Conservation (phyloP, 2,797 vertebrate genomes). For the Danio albolineatus region DNA sequence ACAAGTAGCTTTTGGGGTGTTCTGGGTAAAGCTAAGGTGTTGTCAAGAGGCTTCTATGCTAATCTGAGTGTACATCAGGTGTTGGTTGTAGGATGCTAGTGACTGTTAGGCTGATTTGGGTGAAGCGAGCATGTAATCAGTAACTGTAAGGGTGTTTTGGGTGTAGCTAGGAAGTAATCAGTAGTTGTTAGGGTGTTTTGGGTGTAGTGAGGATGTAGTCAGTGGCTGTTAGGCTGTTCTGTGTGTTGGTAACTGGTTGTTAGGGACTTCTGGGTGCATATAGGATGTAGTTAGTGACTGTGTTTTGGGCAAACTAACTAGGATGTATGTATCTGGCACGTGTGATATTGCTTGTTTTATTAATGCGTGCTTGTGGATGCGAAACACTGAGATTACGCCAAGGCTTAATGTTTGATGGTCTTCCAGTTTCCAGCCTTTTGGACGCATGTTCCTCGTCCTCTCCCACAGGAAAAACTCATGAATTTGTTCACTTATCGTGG, state of each 20-base stretch:
- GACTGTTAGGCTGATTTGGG: not conserved
- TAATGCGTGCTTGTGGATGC: slow-evolving; percentile 8
- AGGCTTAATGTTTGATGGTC: not conserved
- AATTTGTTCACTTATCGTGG: slow-evolving; percentile 82
- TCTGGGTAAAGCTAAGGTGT: not conserved
- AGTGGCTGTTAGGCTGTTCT: too few species aligned
- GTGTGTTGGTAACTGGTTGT: too few species aligned
- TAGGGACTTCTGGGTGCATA: too few species aligned
- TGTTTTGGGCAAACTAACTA: too few species aligned
- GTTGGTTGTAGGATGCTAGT: too few species aligned
- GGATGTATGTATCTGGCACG: not conserved
- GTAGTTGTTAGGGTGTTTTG: not conserved
- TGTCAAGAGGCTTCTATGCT: too few species aligned
- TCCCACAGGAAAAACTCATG: slow-evolving; percentile 83
- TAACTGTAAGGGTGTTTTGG: not conserved
- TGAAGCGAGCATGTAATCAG: too few species aligned
- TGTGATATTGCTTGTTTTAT: not conserved
- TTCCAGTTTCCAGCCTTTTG: slow-evolving; percentile 68
- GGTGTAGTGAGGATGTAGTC: too few species aligned
- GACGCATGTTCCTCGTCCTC: slow-evolving; percentile 44
- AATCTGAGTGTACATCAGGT: too few species aligned
- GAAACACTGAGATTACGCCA: not conserved
- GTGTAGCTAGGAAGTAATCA: not conserved
- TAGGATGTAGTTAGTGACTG: too few species aligned
- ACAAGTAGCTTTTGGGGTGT: not conserved